Conservation (phyloP, 1,140 invertebrate species). For the Neotoxoptera formosana region DNA sequence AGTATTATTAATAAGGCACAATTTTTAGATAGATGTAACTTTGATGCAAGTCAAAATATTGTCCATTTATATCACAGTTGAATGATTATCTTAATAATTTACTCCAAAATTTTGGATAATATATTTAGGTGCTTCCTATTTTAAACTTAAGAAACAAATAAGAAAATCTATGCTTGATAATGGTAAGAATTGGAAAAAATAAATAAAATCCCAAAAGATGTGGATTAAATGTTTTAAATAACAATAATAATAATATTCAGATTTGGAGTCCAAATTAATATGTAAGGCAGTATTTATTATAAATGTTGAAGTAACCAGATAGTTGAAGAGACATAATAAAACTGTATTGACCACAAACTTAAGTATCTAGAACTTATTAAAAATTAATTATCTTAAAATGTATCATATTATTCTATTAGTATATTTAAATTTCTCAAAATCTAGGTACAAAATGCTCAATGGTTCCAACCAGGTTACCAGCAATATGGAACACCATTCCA, state of each 20-base stretch:
- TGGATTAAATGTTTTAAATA: neutral
- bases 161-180: neutral
- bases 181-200: neutral
- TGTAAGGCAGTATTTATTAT: neutral
- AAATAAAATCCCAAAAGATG: neutral
- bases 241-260: neutral
- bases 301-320: neutral
- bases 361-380: neutral
- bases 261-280: neutral
- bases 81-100: neutral
- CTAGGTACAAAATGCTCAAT: constrained; percentile 47
- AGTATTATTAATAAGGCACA: neutral
- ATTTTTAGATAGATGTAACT: neutral
- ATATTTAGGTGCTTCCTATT: neutral
- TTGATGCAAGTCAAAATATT: neutral
- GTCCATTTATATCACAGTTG: neutral
- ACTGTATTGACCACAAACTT: neutral
- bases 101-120: neutral
- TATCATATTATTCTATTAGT: neutral
- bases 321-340: neutral
- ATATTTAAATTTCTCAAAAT: neutral
- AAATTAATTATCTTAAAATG: neutral
- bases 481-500: constrained; percentile 48
- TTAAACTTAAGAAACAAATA: neutral
- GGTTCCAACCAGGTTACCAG: constrained; percentile 46